Percentiles rank a stretch among this genome's conserved stretches.
Conservation (phyloP, 2,888 invertebrate genomes). For the Aricia artaxerxes region DNA sequence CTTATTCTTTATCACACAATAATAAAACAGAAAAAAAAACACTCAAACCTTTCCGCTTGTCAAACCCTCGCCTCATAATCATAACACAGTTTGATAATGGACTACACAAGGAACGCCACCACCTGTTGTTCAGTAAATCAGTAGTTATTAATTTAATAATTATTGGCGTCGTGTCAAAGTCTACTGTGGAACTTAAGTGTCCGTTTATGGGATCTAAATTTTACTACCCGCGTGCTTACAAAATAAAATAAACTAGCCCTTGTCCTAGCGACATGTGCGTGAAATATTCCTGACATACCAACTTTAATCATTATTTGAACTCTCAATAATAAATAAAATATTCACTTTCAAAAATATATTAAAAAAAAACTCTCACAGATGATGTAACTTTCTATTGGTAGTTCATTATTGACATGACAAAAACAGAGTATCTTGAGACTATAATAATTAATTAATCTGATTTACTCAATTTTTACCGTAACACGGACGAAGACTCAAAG, state of each 20-base stretch:
- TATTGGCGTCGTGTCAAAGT: background rate
- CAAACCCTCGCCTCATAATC: constrained; percentile 77
- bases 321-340: background rate
- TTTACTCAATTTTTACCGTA: no score
- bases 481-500: no score
- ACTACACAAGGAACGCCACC: constrained; percentile 51
- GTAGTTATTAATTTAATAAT: constrained; percentile 26
- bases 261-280: background rate
- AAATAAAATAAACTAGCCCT: background rate
- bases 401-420: no score
- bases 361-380: background rate
- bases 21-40: constrained; percentile 78
- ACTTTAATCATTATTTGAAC: background rate
- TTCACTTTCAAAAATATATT: background rate
- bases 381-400: background rate
- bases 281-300: background rate
- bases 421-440: no score
- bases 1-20: constrained; percentile 79
- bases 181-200: constrained; percentile 6
- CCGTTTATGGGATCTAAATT: background rate
- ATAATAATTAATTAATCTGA: no score
- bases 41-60: constrained; percentile 76
- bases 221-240: background rate
- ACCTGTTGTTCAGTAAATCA: constrained; percentile 30
- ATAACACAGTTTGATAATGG: constrained; percentile 69